Evolutionary conservation across 2,888 invertebrate species (phyloP), one percentile per base, ranked within the genome.

Genomic region (Bruchidius siliquastri): DNA sequence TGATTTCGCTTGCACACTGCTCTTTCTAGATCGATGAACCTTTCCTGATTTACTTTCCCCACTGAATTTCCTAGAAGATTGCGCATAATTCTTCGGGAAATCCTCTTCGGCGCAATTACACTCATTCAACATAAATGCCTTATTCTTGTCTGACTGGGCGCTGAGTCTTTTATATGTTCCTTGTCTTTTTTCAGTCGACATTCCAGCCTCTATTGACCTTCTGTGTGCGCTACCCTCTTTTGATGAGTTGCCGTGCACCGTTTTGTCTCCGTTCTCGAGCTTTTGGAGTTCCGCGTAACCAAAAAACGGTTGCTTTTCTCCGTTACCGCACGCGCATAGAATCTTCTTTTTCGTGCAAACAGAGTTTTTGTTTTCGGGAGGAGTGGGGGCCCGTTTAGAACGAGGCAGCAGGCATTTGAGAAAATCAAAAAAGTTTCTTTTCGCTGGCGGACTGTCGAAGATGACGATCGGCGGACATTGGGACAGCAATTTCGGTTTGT

Each of bases 371-470:
- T 4, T 13, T 49, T 13, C 49, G 49, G 49, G 13, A 30, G 30
- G 30, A 30, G 4, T 8, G 30, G 30, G 4, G 4, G 30, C 3
- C 13, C 8, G 49, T 13, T 49, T 49, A 3, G 49, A 49, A 13
- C 49, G 49, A 1, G 68, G 68, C 22, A 68, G 18, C 21, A 68
- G 68, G 21, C 68, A 8, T 21, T 68, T 68, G 0, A 68, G 22
- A 21, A 68, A 68, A 8, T 68, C 68, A 13, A 68, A 68, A 68
- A 68, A 68, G 68, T 68, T 68, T 21, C 68, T 68, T 22, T 68
- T 68, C 22, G 68, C 68, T 13, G 68, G 68, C 68, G 68, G 68
- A 21, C 22, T 68, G 22, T 68, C 68, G 68, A 68, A 68, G 18
- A 68, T 68, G 10, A 68, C 22, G 68, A 68, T 20, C 20, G 68